Conservation (phyloP, 2,888 invertebrate genomes). For the Lithophane ornitopus region DNA sequence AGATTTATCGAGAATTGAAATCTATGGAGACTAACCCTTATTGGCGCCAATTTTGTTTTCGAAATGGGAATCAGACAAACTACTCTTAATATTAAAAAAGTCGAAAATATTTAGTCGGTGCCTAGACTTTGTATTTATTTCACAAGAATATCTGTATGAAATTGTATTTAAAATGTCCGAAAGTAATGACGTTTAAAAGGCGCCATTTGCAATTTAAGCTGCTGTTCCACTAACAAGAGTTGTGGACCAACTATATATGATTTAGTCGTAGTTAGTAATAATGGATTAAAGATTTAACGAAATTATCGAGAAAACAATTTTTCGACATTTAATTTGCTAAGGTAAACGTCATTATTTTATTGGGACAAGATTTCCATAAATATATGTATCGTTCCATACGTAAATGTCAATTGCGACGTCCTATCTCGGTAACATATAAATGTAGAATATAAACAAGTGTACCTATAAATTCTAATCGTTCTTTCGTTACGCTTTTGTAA, state of each 20-base stretch:
- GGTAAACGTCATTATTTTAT: conserved; percentile 50
- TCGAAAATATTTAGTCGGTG: conserved; percentile 26
- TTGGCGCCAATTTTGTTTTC: conserved; percentile 16
- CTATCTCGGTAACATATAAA: conserved; percentile 24
- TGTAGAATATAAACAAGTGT: conserved; percentile 40
- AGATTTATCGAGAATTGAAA: neutral
- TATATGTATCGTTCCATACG: conserved; percentile 57
- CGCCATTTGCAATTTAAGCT: conserved; percentile 42
- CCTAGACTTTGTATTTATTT: conserved; percentile 29
- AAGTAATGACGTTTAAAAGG: conserved; percentile 45
- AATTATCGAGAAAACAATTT: conserved; percentile 15
- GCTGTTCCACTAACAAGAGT: conserved; percentile 53
- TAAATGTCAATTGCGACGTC: conserved; percentile 71
- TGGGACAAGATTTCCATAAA: conserved; percentile 29
- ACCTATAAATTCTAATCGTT: conserved; percentile 47
- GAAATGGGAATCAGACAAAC: conserved; percentile 48
- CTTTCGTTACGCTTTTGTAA: conserved; percentile 63
- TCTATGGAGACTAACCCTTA: neutral
- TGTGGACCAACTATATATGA: conserved; percentile 53
- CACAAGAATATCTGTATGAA: conserved; percentile 18
- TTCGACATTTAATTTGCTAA: conserved; percentile 16
- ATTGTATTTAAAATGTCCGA: conserved; percentile 2
- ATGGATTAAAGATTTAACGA: conserved; percentile 30
- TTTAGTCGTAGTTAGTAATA: conserved; percentile 34
- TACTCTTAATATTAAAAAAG: conserved; percentile 9